Evolutionary conservation across 2,113 vertebrate species (phyloP), one percentile per base, ranked within the genome.

Genomic region (Thomomys bottae): DNA sequence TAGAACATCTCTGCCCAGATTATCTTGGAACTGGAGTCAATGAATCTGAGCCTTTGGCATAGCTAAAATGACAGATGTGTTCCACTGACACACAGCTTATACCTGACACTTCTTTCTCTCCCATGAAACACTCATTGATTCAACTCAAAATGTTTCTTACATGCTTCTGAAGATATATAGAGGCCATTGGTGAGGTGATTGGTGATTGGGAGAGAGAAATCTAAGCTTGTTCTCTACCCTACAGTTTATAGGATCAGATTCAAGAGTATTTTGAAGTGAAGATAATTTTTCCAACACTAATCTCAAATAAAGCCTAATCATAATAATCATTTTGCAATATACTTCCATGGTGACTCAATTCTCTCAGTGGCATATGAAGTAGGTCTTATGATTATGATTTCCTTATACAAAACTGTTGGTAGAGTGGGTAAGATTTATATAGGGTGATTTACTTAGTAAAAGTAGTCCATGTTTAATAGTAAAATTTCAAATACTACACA

Each of bases 231-330:
- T 87, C 59, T 76, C 24, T 12, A 24, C 34, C 49, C 17, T 20
- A 30, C 71, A 32, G 57, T 63, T 84, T 76, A 28, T 18, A 59
- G 73, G 61, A 61, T 86, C 32, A 32, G 57, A 28, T 49, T 77
- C 63, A 49, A 78, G 77, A 88, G 45, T 38, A 75, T 88, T 86
- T 77, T n/a, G n/a, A n/a, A n/a, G n/a, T 40, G 83, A 38, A 21
- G 78, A 23, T 93, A 76, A 88, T 86, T 79, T 88, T 93, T 93
- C 72, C 40, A 84, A 92, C 54, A 92, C 42, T 71, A 66, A 70
- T 91, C 78, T 75, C 61, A n/a, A 83, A 75, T 84, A 92, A 95
- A 93, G 86, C 17, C 70, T 91, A 63, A 42, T 90, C 83, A 94
- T 91, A 91, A 78, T 89, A 92, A 93, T 59, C 36, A 30, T 91